Evolutionary conservation across 2,113 vertebrate genomes (phyloP).

Genomic region (Lagopus leucura): DNA sequence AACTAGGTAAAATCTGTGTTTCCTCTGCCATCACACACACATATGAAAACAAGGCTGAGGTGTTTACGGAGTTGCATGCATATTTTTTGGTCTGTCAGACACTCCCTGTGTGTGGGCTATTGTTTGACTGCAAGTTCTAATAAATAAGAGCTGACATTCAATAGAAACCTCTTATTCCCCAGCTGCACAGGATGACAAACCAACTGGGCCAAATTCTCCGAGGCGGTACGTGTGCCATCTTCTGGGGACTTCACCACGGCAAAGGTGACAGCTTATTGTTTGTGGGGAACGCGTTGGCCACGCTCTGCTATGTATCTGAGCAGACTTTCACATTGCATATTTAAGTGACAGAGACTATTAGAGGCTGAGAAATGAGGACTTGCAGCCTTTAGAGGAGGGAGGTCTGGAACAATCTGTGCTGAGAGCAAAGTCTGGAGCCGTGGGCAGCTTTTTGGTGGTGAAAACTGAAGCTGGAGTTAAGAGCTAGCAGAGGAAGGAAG

Average conservation of each 20-base stretch:
- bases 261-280: slow-evolving; percentile 26
- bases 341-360: not conserved
- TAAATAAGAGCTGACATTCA: slow-evolving; percentile 68
- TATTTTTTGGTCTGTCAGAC: slow-evolving; percentile 6
- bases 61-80: slow-evolving; percentile 15
- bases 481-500: not conserved
- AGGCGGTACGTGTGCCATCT: not conserved
- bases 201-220: not conserved
- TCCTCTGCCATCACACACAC: not conserved
- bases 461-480: not conserved
- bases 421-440: not conserved
- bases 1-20: not conserved
- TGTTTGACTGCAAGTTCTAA: slow-evolving; percentile 67
- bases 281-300: not conserved
- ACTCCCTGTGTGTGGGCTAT: slow-evolving; percentile 70
- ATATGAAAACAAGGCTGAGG: slow-evolving; percentile 32
- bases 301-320: not conserved
- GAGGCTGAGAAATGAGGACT: not conserved
- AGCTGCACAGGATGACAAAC: slow-evolving; percentile 31
- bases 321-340: not conserved
- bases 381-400: not conserved
- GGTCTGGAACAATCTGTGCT: not conserved
- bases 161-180: slow-evolving; percentile 47
- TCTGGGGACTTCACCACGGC: not conserved
- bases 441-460: not conserved